Conservation (phyloP, 2,113 vertebrate species). For the Neodon shergylaensis region DNA sequence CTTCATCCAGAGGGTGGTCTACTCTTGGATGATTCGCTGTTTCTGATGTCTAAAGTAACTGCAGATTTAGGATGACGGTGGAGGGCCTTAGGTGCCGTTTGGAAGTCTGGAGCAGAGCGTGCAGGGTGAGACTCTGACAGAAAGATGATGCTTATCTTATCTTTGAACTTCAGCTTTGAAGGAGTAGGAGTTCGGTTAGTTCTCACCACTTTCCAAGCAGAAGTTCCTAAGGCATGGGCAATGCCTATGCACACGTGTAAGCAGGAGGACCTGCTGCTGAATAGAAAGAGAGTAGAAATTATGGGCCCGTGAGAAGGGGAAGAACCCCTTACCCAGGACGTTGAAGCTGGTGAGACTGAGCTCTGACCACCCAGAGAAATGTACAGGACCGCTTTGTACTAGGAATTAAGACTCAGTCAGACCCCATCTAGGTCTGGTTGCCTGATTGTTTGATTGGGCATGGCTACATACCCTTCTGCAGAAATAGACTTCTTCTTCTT, state of each 20-base stretch:
- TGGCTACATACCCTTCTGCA: background rate
- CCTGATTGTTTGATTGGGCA: background rate
- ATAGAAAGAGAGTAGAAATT: background rate
- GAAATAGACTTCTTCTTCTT: background rate
- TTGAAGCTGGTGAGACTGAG: background rate
- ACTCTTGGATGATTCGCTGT: background rate
- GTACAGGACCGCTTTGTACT: background rate
- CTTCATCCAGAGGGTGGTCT: background rate
- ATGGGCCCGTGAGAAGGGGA: background rate
- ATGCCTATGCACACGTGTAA: background rate
- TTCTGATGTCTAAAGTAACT: background rate
- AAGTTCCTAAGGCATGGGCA: background rate
- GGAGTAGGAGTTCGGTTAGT: background rate
- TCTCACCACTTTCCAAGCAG: background rate
- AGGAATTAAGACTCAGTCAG: background rate
- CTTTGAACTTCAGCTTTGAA: background rate
- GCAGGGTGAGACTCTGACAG: background rate
- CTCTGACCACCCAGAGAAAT: background rate
- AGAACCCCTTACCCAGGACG: background rate
- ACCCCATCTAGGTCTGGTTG: background rate
- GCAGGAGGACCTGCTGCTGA: background rate
- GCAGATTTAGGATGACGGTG: background rate
- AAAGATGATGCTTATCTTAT: background rate
- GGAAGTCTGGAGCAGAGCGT: background rate
- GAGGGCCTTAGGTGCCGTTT: background rate